Evolutionary conservation across 1,140 invertebrate species (phyloP), one percentile per base, ranked within the genome.

Genomic region (Anastrepha ludens): DNA sequence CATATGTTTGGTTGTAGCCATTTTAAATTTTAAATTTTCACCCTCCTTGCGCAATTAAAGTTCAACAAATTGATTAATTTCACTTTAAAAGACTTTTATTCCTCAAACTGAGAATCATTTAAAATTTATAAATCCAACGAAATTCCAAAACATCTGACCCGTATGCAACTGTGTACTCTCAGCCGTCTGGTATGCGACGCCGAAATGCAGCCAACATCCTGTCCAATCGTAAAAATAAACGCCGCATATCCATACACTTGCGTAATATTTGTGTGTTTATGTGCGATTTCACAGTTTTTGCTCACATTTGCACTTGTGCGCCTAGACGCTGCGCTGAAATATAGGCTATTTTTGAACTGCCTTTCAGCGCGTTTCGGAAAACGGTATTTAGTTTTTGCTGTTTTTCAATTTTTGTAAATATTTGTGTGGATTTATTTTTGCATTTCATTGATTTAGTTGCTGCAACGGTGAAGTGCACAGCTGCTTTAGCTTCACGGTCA

Each of bases 181-280:
- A 81, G 74, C 50, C 47, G 74, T 81, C 47, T 81, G 74, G 74
- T 81, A 81, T 81, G 74, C 50, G 74, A 17, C 74, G n/a, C 47
- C 20, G 55, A 81, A 81, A 81, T 81, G 74, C 74, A 81, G 74
- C n/a, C 74, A 20, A 81, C 74, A 81, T 81, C 74, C 74, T 81
- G 74, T 81, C 50, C 74, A 20, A 81, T 17, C 55, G 50, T 41
- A 55, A 58, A 20, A 67, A 11, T 67, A n/a, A 62, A 62, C 11
- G 4, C 60, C 2, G 29, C 29, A 29, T 29, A 29, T 29, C 29
- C 29, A 29, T 4, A 67, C 60, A 62, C 11, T 1, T 17, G 60
- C 15, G 60, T 3, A 62, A 62, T 13, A 13, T 4, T 62, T 62
- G 11, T 62, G 60, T 62, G 15, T 62, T 13, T 62, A 62, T 44